Evolutionary conservation across 1,140 invertebrate species (phyloP).

Genomic region (Aradophagus sp.): DNA sequence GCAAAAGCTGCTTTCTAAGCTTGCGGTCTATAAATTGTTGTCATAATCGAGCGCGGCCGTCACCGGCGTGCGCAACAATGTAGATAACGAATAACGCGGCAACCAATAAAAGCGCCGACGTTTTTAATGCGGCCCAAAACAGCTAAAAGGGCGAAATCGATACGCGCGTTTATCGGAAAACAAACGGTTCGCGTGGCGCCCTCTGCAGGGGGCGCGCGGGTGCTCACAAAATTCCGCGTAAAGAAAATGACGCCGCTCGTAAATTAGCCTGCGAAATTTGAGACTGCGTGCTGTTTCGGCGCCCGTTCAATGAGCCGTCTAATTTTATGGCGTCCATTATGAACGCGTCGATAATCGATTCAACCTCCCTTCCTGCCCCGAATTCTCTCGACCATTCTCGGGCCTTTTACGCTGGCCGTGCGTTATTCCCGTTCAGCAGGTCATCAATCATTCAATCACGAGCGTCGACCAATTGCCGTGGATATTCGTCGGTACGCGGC

Average conservation of each 20-base stretch:
- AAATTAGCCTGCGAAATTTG: conserved; percentile 44
- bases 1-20: conserved; percentile 32
- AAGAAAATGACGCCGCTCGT: conserved; percentile 26
- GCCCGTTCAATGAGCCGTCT: conserved; percentile 35
- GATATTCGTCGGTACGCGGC: conserved; percentile 2
- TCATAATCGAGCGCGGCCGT: conserved; percentile 39
- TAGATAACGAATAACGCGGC: conserved; percentile 41
- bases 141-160: no score
- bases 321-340: conserved; percentile 53
- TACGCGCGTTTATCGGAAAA: no score
- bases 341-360: conserved; percentile 39
- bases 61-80: conserved; percentile 29
- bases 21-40: conserved; percentile 24
- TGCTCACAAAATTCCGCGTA: conserved; percentile 17
- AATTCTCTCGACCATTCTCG: no score
- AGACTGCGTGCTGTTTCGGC: conserved; percentile 39
- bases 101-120: no score
- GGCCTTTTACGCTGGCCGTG: conserved; percentile 27
- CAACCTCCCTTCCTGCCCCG: no score
- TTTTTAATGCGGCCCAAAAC: no score
- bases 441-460: conserved; percentile 45
- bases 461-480: conserved; percentile 22
- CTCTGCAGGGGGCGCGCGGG: conserved; percentile 16
- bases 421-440: conserved; percentile 33
- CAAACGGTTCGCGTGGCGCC: conserved; percentile 18